Conservation (phyloP, 2,888 invertebrate species). For the Ptychoptera albimana region DNA sequence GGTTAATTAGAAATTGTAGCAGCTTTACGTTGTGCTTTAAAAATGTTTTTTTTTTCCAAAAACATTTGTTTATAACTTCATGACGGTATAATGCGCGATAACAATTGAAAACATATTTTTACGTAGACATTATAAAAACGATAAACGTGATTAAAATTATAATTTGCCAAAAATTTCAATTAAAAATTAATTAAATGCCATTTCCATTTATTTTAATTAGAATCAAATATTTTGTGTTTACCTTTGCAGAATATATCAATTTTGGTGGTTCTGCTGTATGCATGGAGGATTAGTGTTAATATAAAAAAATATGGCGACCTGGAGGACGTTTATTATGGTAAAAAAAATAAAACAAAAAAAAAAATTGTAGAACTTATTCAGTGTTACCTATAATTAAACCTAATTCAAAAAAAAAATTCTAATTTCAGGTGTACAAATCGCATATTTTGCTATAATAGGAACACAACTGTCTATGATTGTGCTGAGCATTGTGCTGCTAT, state of each 20-base stretch:
- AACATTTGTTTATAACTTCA: too few relatives aligned
- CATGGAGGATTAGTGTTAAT: conserved; percentile 59
- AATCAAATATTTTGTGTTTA: conserved; percentile 15
- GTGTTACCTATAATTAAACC: background rate
- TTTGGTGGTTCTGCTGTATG: conserved; percentile 54
- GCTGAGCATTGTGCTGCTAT: conserved; percentile 51
- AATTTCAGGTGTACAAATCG: conserved; percentile 65
- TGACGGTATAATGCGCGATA: too few relatives aligned
- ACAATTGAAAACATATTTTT: too few relatives aligned
- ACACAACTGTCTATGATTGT: conserved; percentile 64
- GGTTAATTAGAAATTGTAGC: too few relatives aligned
- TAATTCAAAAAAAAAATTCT: conserved; percentile 12
- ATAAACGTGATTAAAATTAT: too few relatives aligned
- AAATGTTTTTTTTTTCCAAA: too few relatives aligned
- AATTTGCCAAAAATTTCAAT: too few relatives aligned
- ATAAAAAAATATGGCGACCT: conserved; percentile 49
- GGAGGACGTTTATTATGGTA: conserved; percentile 64
- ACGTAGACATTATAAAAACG: too few relatives aligned
- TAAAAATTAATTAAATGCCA: too few relatives aligned
- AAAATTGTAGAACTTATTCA: background rate
- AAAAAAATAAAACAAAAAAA: conserved; percentile 18
- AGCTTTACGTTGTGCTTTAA: too few relatives aligned
- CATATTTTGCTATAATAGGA: conserved; percentile 62
- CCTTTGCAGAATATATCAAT: conserved; percentile 60
- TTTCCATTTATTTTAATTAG: conserved; percentile 4